Evolutionary conservation across 2,797 vertebrate genomes (phyloP).

Genomic region (Rhinichthys osculus): DNA sequence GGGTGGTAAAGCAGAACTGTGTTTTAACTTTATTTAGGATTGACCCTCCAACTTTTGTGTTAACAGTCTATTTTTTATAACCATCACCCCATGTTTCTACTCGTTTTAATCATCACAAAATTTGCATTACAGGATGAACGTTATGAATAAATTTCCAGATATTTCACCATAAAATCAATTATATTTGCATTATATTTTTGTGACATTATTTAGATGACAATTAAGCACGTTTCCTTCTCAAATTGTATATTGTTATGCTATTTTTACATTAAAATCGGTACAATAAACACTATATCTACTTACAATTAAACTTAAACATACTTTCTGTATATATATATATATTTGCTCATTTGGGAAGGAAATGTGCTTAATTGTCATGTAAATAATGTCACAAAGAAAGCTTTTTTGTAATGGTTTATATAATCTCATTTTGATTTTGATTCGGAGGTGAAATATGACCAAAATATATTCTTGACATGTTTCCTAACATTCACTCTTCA

Average conservation of each 20-base stretch:
- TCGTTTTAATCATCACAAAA: neutral
- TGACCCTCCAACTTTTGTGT: neutral
- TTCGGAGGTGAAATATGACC: conserved; percentile 24
- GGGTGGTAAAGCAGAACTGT: neutral
- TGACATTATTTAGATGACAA: neutral
- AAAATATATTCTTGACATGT: neutral
- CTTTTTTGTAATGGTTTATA: neutral
- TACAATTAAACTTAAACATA: neutral
- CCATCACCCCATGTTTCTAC: neutral
- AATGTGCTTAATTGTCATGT: neutral
- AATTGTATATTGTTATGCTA: neutral
- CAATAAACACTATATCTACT: neutral
- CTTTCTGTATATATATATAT: neutral
- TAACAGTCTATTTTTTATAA: neutral
- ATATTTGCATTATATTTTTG: neutral
- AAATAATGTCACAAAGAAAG: too few relatives aligned
- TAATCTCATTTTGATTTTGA: neutral
- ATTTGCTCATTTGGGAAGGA: neutral
- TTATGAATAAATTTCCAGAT: neutral
- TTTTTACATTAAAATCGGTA: too few relatives aligned
- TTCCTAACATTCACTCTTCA: conserved; percentile 9
- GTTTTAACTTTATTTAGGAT: neutral
- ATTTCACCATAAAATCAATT: neutral
- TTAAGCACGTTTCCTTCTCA: neutral
- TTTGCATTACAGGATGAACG: neutral